phyloP scores from a whole-genome alignment of 1,140 invertebrate species.

The Mya arenaria region DNA sequence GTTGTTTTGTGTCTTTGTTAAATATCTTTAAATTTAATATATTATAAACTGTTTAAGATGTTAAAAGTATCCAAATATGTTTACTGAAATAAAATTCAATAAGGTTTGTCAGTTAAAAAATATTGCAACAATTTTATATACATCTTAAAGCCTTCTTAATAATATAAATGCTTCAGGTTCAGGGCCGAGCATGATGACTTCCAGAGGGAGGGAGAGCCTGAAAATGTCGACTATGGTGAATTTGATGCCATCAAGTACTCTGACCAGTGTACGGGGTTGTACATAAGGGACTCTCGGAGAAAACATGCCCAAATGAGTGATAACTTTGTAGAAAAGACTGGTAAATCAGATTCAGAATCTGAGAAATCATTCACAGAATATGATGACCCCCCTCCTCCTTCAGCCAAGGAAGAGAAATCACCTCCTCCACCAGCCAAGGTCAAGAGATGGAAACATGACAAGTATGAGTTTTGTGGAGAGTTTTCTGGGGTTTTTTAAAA shows the following conservation, averaged over 20 bases:
- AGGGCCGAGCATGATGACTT: no score
- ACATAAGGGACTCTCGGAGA: constrained; percentile 30
- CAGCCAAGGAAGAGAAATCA: not conserved
- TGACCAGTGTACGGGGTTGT: constrained; percentile 27
- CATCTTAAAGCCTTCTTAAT: no score
- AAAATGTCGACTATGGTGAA: constrained; percentile 23
- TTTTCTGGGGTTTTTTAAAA: no score
- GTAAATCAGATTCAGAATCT: constrained; percentile 18
- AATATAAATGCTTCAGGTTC: no score
- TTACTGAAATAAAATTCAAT: no score
- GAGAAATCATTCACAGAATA: constrained; percentile 35
- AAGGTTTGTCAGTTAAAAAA: no score
- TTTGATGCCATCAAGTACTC: constrained; percentile 29
- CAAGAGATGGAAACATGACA: constrained; percentile 13
- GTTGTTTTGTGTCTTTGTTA: no score
- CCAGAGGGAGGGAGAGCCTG: not conserved
- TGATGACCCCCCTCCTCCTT: constrained; percentile 7
- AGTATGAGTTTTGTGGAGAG: not conserved
- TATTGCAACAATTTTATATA: no score
- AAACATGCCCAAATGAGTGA: constrained; percentile 33
- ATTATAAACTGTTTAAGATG: no score
- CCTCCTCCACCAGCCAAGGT: not conserved
- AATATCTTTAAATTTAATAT: no score
- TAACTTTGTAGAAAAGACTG: constrained; percentile 40
- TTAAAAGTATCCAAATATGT: no score